Percentiles rank a stretch among this genome's conserved stretches.
Conservation (phyloP, 2,797 vertebrate species). For the Hypotaenidia okinawae region DNA sequence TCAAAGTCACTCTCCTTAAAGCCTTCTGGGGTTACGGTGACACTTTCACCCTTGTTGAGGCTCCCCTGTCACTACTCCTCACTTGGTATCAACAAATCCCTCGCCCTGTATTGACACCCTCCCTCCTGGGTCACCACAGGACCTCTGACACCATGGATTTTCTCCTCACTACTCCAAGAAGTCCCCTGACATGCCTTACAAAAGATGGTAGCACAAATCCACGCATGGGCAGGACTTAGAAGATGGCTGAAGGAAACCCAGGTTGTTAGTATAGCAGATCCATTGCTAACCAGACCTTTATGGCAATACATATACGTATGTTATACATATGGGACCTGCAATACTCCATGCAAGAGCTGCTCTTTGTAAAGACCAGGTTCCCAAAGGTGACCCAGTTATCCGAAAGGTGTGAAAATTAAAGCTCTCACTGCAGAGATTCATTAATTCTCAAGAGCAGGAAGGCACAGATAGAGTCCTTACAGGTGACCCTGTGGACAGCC, state of each 20-base stretch:
- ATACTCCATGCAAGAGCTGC: background rate
- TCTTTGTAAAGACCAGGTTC: background rate
- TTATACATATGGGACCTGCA: background rate
- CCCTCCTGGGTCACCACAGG: background rate
- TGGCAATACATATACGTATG: background rate
- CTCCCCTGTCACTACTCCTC: background rate
- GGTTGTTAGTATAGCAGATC: background rate
- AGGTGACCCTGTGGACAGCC: background rate
- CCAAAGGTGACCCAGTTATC: background rate
- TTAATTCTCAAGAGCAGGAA: background rate
- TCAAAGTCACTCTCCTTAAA: constrained; percentile 20
- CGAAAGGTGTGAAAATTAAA: background rate
- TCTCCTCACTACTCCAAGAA: background rate
- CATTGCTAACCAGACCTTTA: background rate
- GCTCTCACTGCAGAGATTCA: background rate
- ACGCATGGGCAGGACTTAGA: background rate
- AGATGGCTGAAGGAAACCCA: background rate
- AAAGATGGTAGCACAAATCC: background rate
- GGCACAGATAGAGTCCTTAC: background rate
- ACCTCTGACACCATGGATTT: background rate
- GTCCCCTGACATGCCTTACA: background rate
- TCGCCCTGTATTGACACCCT: background rate
- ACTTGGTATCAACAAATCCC: background rate
- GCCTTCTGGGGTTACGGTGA: background rate
- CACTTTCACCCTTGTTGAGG: constrained; percentile 33